phyloP scores from a whole-genome alignment of 2,888 invertebrate genomes.

The Melinopterus prodromus region DNA sequence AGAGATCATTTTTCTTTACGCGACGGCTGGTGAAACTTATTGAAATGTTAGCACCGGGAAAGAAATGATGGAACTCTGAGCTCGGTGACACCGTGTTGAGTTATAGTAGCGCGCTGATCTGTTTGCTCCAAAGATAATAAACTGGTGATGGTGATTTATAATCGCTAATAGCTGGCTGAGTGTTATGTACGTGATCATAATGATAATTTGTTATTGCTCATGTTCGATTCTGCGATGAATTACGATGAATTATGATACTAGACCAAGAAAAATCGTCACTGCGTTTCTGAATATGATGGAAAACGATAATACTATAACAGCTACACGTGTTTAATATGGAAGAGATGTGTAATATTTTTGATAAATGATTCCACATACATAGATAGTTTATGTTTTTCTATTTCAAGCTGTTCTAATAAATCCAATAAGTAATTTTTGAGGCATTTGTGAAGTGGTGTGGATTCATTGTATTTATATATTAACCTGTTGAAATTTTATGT shows the following conservation, averaged over 20 bases:
- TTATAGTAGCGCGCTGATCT: background rate
- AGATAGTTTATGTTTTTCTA: no score
- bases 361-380: no score
- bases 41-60: background rate
- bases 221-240: background rate
- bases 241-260: background rate
- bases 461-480: no score
- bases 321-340: background rate
- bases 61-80: background rate
- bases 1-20: background rate
- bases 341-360: no score
- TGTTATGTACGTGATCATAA: background rate
- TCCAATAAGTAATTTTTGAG: no score
- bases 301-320: background rate
- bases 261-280: background rate
- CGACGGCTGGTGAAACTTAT: background rate
- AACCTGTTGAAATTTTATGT: no score
- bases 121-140: conserved; percentile 4
- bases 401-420: no score
- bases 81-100: background rate
- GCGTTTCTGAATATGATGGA: background rate
- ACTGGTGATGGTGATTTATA: background rate
- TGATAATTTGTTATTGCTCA: background rate
- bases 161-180: background rate
- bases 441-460: no score